A percentile compares a stretch with the other conserved stretches of the same genome.
Evolutionary conservation across 2,797 vertebrate genomes (phyloP).

Genomic region (Myiotriccus ornatus): DNA sequence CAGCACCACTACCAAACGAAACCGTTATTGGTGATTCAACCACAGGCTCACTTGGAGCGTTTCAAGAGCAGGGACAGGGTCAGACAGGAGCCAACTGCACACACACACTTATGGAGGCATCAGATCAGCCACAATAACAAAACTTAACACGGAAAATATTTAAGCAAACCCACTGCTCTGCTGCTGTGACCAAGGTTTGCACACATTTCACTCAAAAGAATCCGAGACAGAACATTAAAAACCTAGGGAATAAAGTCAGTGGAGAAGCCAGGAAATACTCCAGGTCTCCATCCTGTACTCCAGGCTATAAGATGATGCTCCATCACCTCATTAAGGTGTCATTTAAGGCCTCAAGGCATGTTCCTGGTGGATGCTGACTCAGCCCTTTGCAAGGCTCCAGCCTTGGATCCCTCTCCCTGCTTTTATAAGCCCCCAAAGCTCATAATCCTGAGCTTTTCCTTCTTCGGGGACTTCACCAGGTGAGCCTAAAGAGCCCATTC

Average conservation of each 20-base stretch:
- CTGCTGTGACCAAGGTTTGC: background rate
- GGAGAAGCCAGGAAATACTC: background rate
- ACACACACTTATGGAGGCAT: accelerated
- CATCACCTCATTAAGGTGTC: background rate
- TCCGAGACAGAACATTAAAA: background rate
- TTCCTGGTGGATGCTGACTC: conserved; percentile 10
- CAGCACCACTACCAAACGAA: background rate
- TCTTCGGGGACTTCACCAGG: background rate
- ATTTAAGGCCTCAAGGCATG: background rate
- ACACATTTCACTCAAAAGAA: background rate
- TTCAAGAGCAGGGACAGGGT: accelerated
- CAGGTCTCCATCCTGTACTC: background rate
- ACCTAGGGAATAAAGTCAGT: background rate
- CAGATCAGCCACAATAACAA: background rate
- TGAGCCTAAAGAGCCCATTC: background rate
- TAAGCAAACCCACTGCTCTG: background rate
- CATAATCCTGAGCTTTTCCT: background rate
- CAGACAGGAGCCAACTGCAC: background rate
- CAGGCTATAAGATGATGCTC: background rate
- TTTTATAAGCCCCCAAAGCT: background rate
- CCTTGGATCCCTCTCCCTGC: background rate
- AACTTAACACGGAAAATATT: background rate
- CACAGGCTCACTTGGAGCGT: background rate
- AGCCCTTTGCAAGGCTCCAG: background rate
- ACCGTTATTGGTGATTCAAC: accelerated